Base-by-base conservation (phyloP, 2,888 invertebrate species). In the Brenthis daphne region DNA sequence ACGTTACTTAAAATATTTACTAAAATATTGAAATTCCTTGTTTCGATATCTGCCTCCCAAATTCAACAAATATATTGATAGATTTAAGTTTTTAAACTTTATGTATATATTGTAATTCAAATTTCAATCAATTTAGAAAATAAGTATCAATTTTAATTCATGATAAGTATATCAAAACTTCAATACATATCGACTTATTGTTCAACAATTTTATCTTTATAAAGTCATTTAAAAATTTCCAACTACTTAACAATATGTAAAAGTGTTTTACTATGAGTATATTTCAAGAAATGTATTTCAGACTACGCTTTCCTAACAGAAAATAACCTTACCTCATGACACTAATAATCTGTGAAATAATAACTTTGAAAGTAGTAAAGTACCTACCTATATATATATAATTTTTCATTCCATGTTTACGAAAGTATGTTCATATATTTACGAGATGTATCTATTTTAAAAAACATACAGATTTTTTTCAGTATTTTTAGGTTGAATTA, bases 111-210 rank as follows among this genome's bases (percentile, higher is more conserved):
- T 6, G 50, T 14, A 29, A 5, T 29, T 47, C 24, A 11, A 24
- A 24, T 60, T n/a, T 50, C n/a, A n/a, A 60, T 48, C 56, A 29
- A 48, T 29, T 56, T 64, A 64, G 56, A 56, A 24, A 51, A 24
- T 60, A 67, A 61, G 67, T 48, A 57, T 68, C 53, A 60, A 57
- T 65, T 50, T 53, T 53, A 60, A 54, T 12, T 47, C 61, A 72
- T 71, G 57, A 60, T 33, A 12, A 8, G 54, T 53, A 70, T 75
- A 71, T 70, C 68, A 72, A 74, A 73, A 75, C 72, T 73, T 74
- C 53, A 73, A 77, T 54, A 77, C 80, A 80, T 80, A 80, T 79
- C 78, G 73, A 74, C 64, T 75, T 70, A 55, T 74, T 69, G 69
- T 60, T 69, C 71, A 57, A 69, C 55, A 70, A 58, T 65, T 68